A percentile compares a stretch with the other conserved stretches of the same genome.
These are phyloP conservation scores for Syngnathus rostellatus DNA, from an alignment of 2,797 vertebrate genomes.

Conservation along the genomic window DNA sequence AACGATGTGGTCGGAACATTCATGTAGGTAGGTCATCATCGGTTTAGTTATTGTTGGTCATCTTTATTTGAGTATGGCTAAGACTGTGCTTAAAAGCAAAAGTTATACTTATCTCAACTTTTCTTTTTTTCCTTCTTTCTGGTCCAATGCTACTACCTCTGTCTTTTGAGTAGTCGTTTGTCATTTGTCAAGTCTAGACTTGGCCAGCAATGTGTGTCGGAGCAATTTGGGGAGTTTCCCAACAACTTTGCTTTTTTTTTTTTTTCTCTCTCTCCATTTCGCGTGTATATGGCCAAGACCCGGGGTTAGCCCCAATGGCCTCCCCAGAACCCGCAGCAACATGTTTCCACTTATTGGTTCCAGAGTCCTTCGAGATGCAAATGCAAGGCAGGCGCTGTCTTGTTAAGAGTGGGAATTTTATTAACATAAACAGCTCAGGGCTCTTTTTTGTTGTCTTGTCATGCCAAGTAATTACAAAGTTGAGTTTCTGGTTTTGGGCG, in stretches of 20 bases:
- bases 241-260: constrained; percentile 26
- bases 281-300: constrained; percentile 22
- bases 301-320: constrained; percentile 27
- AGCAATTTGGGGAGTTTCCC: constrained; percentile 57
- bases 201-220: constrained; percentile 43
- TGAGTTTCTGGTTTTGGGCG: neutral
- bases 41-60: neutral
- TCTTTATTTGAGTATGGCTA: constrained; percentile 1
- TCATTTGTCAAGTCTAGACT: constrained; percentile 58
- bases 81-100: constrained; percentile 11
- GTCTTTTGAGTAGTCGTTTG: constrained; percentile 43
- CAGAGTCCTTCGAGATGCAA: constrained; percentile 8
- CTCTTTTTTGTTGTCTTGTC: constrained; percentile 10
- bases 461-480: neutral
- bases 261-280: constrained; percentile 18
- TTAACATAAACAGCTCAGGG: constrained; percentile 19
- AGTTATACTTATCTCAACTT: constrained; percentile 14
- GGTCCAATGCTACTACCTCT: constrained; percentile 35
- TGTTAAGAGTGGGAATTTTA: constrained; percentile 26
- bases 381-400: constrained; percentile 12
- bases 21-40: neutral
- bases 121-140: constrained; percentile 27
- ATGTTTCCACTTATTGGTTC: constrained; percentile 42
- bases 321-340: constrained; percentile 26
- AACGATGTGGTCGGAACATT: neutral